Base-by-base conservation (phyloP, 2,888 invertebrate species). In the Pomacea canaliculata region DNA sequence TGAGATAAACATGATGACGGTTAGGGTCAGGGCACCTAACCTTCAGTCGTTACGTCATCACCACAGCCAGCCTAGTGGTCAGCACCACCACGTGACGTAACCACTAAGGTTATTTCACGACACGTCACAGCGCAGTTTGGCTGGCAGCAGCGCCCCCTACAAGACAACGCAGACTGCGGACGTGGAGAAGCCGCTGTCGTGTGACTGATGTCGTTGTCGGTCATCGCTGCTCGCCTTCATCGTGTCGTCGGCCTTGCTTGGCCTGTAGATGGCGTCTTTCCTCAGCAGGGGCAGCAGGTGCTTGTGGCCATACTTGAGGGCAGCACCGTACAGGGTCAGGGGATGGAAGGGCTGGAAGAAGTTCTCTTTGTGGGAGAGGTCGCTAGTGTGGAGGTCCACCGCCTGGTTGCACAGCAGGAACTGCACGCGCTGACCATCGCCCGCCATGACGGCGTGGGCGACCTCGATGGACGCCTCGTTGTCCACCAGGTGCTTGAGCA, bases 361-460 rank as follows among this genome's bases (percentile, higher is more conserved):
- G 70, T 82, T 82, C 62, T 86, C 86, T 71, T 84, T 83, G 76
- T 88, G 82, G 0, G 88, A 87, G n/a, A 85, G 81, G 73, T 90
- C 90, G 66, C 81, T 81, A 18, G 87, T 86, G 67, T 83, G 70
- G 65, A 88, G 78, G 78, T 89, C 87, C 23, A 85, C 83, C 9
- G 82, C 76, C 27, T 83, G 81, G 77, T 89, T 86, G 76, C 83
- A 82, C 51, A 88, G 68, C 23, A 89, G 80, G 71, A 82, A 80
- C 49, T 83, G 71, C 87, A 89, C 88, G n/a, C 85, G 73, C 16
- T 84, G 83, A 23, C 81, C 83, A 70, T 90, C 90, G 0, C 89
- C 89, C 9, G 90, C 89, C 23, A 90, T 85, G 3, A 88, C 87
- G 12, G 90, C 89, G 73, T 90, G 90, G 1, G 89, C 89, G 69